These are phyloP conservation scores for Pristis pectinata DNA, from an alignment of 2,797 vertebrate species.

Conservation along the genomic window DNA sequence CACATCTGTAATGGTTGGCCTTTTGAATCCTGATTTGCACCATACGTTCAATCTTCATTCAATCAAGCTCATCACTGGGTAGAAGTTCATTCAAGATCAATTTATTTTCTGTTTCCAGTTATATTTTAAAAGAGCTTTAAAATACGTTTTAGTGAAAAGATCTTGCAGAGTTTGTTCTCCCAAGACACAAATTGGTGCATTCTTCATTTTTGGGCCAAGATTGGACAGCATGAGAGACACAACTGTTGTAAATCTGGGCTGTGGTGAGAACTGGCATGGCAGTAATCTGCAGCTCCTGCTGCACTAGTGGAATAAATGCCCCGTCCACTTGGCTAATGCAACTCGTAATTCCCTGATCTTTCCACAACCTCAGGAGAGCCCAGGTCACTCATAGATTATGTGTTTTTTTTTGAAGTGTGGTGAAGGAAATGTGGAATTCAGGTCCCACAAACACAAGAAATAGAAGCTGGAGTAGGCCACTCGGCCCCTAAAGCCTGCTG, in stretches of 20 bases:
- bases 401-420: background rate
- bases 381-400: background rate
- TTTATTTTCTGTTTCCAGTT: background rate
- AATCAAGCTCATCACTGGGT: constrained; percentile 7
- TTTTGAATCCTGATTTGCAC: background rate
- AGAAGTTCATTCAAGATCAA: background rate
- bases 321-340: background rate
- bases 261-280: too few species aligned
- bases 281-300: background rate
- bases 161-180: background rate
- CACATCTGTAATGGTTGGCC: background rate
- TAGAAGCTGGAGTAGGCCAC: too few species aligned
- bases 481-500: too few species aligned
- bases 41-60: too few species aligned
- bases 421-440: background rate
- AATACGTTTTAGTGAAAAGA: background rate
- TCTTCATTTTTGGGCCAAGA: background rate
- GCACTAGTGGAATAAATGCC: background rate
- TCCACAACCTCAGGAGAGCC: background rate
- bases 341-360: too few species aligned
- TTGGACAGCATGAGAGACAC: too few species aligned
- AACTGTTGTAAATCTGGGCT: background rate
- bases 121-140: background rate
- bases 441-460: background rate
- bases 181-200: background rate